Evolutionary conservation across 2,888 invertebrate species (phyloP).

Genomic region (Cryptocephalus primarius): DNA sequence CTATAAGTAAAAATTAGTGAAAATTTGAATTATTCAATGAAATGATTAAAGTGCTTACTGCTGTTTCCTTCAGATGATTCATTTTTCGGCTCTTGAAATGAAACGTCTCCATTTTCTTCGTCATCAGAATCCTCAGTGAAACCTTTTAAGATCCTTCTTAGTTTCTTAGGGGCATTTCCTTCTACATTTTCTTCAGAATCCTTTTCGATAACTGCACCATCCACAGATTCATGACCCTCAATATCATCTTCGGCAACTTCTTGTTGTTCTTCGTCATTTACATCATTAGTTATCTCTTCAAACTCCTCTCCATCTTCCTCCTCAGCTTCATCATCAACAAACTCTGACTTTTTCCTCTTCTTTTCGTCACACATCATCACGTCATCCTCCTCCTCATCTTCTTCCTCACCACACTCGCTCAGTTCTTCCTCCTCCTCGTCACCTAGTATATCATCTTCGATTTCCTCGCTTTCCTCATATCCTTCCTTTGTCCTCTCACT

Average conservation of each 20-base stretch:
- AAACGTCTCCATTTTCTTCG: slow-evolving; percentile 15
- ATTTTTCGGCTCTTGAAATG: slow-evolving; percentile 1
- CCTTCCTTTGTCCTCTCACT: slow-evolving; percentile 6
- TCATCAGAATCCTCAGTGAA: slow-evolving; percentile 30
- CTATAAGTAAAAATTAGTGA: slow-evolving; percentile 2
- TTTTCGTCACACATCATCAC: slow-evolving; percentile 22
- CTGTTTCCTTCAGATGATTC: not conserved
- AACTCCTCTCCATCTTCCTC: slow-evolving; percentile 20
- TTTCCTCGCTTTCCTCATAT: slow-evolving; percentile 16
- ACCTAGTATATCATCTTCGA: slow-evolving; percentile 38
- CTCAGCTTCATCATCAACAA: slow-evolving; percentile 31
- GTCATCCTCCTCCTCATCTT: slow-evolving; percentile 38
- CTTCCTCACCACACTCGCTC: slow-evolving; percentile 39
- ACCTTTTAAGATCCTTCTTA: slow-evolving; percentile 27
- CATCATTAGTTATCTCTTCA: slow-evolving; percentile 17
- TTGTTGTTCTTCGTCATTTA: slow-evolving; percentile 6
- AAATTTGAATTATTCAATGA: not conserved
- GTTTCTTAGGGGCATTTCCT: slow-evolving; percentile 11
- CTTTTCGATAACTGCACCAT: too few relatives aligned
- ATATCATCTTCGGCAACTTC: slow-evolving; percentile 14
- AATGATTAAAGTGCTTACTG: not conserved
- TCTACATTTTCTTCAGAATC: slow-evolving; percentile 16
- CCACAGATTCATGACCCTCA: not conserved
- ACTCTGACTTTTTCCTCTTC: slow-evolving; percentile 21
- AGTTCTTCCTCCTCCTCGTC: slow-evolving; percentile 39